phyloP scores from a whole-genome alignment of 1,140 invertebrate species.

The Drosophila ironensis region DNA sequence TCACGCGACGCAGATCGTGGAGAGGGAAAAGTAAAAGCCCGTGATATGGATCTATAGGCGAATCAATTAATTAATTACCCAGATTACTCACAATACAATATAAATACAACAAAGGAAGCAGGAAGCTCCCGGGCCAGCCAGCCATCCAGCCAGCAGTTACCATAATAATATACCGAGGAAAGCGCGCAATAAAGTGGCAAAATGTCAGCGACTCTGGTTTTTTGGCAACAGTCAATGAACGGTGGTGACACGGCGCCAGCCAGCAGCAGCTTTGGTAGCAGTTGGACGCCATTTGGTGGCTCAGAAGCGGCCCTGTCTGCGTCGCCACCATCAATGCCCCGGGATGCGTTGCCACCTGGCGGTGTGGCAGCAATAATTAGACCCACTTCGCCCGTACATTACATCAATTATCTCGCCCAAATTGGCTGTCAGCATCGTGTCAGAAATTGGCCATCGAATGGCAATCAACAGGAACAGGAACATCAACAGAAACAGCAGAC shows the following conservation, averaged over 20 bases:
- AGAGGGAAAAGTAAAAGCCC: constrained; percentile 1
- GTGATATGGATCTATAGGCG: constrained; percentile 1
- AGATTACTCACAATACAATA: background rate
- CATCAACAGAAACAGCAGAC: background rate
- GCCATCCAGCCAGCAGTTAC: no score
- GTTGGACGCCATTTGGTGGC: constrained; percentile 16
- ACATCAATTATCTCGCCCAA: constrained; percentile 65
- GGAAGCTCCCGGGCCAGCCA: no score
- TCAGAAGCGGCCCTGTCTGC: constrained; percentile 4
- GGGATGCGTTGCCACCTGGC: no score
- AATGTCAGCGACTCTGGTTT: constrained; percentile 51
- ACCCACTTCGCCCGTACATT: constrained; percentile 16
- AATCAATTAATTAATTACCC: constrained; percentile 7
- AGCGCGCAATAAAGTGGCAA: constrained; percentile 8
- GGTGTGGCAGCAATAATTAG: no score
- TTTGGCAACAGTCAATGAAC: constrained; percentile 64
- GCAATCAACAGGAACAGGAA: constrained; percentile 20
- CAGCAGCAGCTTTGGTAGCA: background rate
- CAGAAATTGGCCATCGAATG: constrained; percentile 44
- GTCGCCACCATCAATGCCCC: constrained; percentile 17
- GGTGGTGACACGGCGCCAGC: constrained; percentile 11
- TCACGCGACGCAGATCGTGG: constrained; percentile 65
- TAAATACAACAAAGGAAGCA: background rate
- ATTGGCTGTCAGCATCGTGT: constrained; percentile 66
- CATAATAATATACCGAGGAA: no score